Evolutionary conservation across 2,113 vertebrate genomes (phyloP).

Genomic region (Turnix velox): DNA sequence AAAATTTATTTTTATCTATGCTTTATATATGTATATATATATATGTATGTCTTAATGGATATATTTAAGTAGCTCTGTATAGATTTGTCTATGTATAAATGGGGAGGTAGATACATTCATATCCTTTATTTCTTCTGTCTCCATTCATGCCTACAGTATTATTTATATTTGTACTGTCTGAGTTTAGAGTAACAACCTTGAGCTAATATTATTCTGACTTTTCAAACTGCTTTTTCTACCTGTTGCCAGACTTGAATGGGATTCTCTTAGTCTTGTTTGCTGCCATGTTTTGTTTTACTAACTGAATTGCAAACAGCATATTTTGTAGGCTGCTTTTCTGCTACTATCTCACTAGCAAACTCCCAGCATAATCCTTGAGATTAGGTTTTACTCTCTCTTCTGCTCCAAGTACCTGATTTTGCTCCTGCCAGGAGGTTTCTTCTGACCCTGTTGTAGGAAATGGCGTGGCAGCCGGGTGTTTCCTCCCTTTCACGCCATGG

Average conservation of each 20-base stretch:
- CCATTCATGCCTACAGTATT: neutral
- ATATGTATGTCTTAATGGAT: neutral
- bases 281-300: neutral
- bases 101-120: neutral
- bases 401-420: neutral
- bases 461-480: rapidly evolving
- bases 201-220: neutral
- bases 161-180: neutral
- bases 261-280: neutral
- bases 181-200: neutral
- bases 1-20: neutral
- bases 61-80: neutral
- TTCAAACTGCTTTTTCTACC: neutral
- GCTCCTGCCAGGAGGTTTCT: neutral
- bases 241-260: neutral
- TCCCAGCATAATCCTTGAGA: neutral
- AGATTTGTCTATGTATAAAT: neutral
- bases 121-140: neutral
- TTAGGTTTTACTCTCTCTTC: neutral
- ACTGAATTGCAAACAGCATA: neutral
- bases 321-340: neutral
- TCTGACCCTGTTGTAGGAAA: neutral
- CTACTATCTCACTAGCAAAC: neutral
- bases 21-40: neutral
- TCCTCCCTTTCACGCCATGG: neutral